These are phyloP conservation scores for Dermatemys mawii DNA, from an alignment of 2,113 vertebrate species.

Conservation along the genomic window DNA sequence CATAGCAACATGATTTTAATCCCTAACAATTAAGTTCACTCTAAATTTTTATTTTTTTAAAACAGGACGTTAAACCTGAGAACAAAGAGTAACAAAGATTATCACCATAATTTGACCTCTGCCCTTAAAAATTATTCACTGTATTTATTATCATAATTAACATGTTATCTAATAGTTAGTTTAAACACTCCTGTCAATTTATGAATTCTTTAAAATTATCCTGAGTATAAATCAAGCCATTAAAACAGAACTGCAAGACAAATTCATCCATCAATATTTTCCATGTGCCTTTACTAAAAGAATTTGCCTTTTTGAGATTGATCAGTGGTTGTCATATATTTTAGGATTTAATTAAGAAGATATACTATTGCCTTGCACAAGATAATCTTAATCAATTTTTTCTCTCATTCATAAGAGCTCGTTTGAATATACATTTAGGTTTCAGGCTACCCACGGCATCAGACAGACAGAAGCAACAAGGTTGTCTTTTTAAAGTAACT, in stretches of 20 bases:
- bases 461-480: not conserved
- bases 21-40: not conserved
- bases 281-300: not conserved
- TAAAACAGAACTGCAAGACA: not conserved
- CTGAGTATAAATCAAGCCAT: not conserved
- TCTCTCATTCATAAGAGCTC: not conserved
- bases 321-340: not conserved
- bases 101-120: not conserved
- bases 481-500: not conserved
- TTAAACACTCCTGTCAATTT: not conserved
- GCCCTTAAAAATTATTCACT: not conserved
- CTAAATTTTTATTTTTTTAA: not conserved
- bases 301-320: not conserved
- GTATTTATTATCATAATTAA: not conserved
- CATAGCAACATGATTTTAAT: not conserved
- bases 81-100: not conserved
- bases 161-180: not conserved
- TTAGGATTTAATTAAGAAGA: not conserved
- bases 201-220: not conserved
- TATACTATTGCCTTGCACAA: not conserved
- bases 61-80: not conserved
- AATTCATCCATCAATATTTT: not conserved
- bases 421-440: rapidly evolving
- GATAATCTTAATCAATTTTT: not conserved
- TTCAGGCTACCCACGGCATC: not conserved